Evolutionary conservation across 2,797 vertebrate species (phyloP), one percentile per base, ranked within the genome.

Genomic region (Denticeps clupeoides): DNA sequence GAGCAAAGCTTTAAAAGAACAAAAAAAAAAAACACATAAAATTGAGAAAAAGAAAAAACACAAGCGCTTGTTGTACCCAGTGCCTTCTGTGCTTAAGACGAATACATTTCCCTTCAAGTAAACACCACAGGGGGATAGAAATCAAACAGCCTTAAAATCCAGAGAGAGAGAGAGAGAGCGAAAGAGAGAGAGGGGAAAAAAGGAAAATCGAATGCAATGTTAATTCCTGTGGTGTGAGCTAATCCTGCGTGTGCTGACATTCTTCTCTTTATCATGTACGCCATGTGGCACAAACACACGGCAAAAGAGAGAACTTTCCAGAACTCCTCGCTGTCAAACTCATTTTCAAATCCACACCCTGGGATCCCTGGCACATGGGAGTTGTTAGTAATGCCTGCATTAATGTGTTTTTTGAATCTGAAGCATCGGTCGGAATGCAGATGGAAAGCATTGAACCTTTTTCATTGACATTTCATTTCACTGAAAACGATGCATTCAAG

Each of bases 191-290:
- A n/a, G 18, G 10, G 4, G 11, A 21, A 10, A 37, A 33, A 29
- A 16, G 13, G 38, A 43, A 37, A 53, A 49, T 18, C 16, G 16
- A 49, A 51, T 52, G 40, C 58, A 61, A 62, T 61, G 58, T 44
- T 68, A 63, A 72, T 69, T 77, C 66, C 64, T 58, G 53, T 57
- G 57, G 63, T 47, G 59, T 58, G 65, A 72, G 62, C 51, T 71
- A 70, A 75, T 70, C 71, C 69, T 45, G 16, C 10, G 38, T 58
- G 58, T 53, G 58, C 58, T 57, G 49, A 69, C 67, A 67, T 68
- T 63, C 62, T 64, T 60, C 45, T 32, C 68, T 69, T 70, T 71
- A 75, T 71, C 69, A 47, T 57, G 50, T 56, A 45, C 23, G 51
- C 49, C 58, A 63, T 48, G 56, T 53, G 54, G 61, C 51, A 61